Evolutionary conservation across 2,888 invertebrate species (phyloP).

Genomic region (Cloeon dipterum): DNA sequence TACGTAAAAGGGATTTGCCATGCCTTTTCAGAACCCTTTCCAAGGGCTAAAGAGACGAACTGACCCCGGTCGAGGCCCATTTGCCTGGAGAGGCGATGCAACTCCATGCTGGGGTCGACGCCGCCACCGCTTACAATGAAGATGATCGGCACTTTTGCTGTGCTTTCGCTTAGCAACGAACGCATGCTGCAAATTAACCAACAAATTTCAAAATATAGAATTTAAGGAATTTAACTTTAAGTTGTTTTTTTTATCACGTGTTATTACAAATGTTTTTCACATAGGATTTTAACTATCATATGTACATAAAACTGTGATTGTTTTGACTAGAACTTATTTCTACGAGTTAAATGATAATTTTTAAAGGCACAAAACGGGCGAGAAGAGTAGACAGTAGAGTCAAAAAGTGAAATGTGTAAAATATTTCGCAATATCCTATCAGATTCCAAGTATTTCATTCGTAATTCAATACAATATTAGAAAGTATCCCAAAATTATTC

Average conservation of each 20-base stretch:
- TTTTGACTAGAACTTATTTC: too few relatives aligned
- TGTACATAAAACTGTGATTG: too few relatives aligned
- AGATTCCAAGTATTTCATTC: too few relatives aligned
- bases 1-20: too few relatives aligned
- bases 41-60: slow-evolving; percentile 72
- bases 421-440: too few relatives aligned
- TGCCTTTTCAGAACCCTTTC: slow-evolving; percentile 84
- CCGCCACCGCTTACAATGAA: slow-evolving; percentile 88
- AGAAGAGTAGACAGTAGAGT: too few relatives aligned
- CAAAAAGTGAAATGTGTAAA: too few relatives aligned
- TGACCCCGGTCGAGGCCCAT: slow-evolving; percentile 46
- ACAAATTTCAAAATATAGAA: not conserved
- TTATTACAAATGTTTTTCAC: too few relatives aligned
- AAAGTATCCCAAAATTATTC: slow-evolving; percentile 2
- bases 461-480: not conserved
- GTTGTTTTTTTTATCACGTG: not conserved
- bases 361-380: too few relatives aligned
- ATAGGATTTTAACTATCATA: too few relatives aligned
- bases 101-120: slow-evolving; percentile 71
- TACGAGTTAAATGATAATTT: too few relatives aligned
- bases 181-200: slow-evolving; percentile 39
- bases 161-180: slow-evolving; percentile 64
- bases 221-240: not conserved
- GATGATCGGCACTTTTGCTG: slow-evolving; percentile 63
- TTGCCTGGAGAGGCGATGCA: slow-evolving; percentile 18